Base-by-base conservation (phyloP, 2,113 vertebrate species). In the Electrona antarctica region DNA sequence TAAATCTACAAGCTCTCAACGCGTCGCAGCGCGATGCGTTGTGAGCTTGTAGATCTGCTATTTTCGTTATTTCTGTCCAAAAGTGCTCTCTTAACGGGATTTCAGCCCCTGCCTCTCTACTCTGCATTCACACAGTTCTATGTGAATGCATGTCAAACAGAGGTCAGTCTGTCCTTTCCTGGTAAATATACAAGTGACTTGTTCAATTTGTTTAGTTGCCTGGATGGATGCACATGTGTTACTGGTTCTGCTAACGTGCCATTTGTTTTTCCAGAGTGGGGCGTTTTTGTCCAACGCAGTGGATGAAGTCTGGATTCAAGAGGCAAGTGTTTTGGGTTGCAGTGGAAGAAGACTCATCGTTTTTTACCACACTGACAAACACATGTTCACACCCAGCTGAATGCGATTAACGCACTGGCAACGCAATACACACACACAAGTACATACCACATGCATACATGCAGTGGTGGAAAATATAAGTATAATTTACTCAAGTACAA, bases 211-310 rank as follows among this genome's bases (percentile, higher is more conserved):
- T 13, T 49, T 7, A 60, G 51, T 28, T 66, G 10, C 28, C 54
- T 49, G 41, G 59, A n/a, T 3, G n/a, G 59, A n/a, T 6, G n/a
- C 50, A 77, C 74, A 78, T 12, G 13, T 74, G 74, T 68, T 84
- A 41, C 77, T 71, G 74, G 52, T 84, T 77, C 60, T 50, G 64
- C 60, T 72, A 51, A 69, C 68, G 58, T 50, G 59, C 67, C 45
- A 67, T 67, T 56, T 46, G 63, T 64, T 70, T 64, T 70, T 62
- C 67, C 14, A 21, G 54, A 33, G 33, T 71, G 63, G 60, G 4
- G 45, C 21, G 55, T 69, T 55, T 48, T 41, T 6, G 33, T 41
- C 29, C 8, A 56, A 52, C 51, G 7, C 41, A 59, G 12, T 60
- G 46, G 64, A 59, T 21, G 49, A 71, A 64, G 67, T 14, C 51